Conservation (phyloP, 2,888 invertebrate species). For the Mythimna albipuncta region DNA sequence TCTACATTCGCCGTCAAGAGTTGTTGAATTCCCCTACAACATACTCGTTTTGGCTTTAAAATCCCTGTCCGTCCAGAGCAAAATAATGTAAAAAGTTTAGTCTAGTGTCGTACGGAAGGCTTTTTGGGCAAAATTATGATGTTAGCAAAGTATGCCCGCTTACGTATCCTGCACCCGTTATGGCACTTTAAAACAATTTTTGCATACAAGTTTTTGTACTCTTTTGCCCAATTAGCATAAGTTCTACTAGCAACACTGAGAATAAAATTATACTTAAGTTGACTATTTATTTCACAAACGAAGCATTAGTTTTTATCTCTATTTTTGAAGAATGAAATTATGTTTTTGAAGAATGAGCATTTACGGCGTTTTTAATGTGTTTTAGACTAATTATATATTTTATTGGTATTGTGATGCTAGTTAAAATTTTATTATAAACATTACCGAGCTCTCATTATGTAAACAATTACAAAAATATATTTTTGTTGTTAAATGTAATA, state of each 20-base stretch:
- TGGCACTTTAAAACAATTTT: constrained; percentile 63
- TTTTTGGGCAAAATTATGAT: constrained; percentile 58
- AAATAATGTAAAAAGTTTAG: constrained; percentile 43
- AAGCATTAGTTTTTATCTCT: constrained; percentile 15
- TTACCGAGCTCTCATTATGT: not conserved
- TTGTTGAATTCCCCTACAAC: constrained; percentile 6
- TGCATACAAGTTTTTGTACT: constrained; percentile 54
- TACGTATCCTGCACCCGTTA: constrained; percentile 57
- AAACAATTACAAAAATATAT: not conserved
- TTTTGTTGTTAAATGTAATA: too few relatives aligned
- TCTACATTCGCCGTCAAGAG: not conserved
- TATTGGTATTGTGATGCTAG: not conserved
- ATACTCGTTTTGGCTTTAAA: constrained; percentile 25
- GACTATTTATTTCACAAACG: constrained; percentile 39
- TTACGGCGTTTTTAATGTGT: not conserved
- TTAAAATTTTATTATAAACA: not conserved
- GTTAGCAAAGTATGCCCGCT: constrained; percentile 55
- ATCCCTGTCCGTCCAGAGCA: constrained; percentile 7
- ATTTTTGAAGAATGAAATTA: constrained; percentile 9
- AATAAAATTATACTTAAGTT: constrained; percentile 51
- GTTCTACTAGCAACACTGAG: constrained; percentile 52
- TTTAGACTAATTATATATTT: not conserved
- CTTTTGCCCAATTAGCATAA: constrained; percentile 68
- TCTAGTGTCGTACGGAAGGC: constrained; percentile 35
- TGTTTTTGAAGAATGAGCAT: constrained; percentile 20